Conservation (phyloP, 2,797 vertebrate genomes). For the Xenentodon cancila region DNA sequence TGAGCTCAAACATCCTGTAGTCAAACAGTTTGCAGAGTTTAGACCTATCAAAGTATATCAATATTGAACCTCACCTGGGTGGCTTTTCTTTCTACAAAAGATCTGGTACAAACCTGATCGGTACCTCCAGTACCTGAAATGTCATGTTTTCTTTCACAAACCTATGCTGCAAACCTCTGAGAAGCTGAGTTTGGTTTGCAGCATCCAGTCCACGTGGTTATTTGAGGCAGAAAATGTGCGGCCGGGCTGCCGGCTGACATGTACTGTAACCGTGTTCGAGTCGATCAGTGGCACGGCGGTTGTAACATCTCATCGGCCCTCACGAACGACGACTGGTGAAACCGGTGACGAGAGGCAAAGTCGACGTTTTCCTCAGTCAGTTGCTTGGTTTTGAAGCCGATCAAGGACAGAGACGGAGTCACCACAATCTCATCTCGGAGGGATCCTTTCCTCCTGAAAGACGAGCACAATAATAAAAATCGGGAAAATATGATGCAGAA, state of each 20-base stretch:
- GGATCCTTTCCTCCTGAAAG: constrained; percentile 78
- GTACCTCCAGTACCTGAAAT: background rate
- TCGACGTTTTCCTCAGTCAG: constrained; percentile 94
- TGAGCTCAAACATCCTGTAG: constrained; percentile 7
- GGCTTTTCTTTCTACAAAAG: background rate
- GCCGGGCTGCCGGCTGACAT: constrained; percentile 19
- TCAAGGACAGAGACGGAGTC: constrained; percentile 86
- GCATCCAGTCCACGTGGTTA: background rate
- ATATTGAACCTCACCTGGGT: background rate
- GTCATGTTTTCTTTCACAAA: background rate
- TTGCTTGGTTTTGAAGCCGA: constrained; percentile 92
- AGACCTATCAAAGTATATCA: background rate
- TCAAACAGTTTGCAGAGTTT: background rate
- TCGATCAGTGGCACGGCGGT: constrained; percentile 71
- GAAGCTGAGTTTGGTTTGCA: constrained; percentile 16
- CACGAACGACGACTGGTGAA: constrained; percentile 89
- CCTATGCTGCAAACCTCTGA: constrained; percentile 1
- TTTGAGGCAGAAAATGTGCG: constrained; percentile 38
- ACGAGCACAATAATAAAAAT: background rate
- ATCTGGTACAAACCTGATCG: too few relatives aligned
- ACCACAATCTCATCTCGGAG: constrained; percentile 87
- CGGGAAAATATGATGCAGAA: background rate
- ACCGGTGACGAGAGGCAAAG: constrained; percentile 91
- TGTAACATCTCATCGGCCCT: constrained; percentile 78
- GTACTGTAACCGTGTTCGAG: constrained; percentile 3